phyloP scores from a whole-genome alignment of 2,113 vertebrate species.

The Sapajus apella region DNA sequence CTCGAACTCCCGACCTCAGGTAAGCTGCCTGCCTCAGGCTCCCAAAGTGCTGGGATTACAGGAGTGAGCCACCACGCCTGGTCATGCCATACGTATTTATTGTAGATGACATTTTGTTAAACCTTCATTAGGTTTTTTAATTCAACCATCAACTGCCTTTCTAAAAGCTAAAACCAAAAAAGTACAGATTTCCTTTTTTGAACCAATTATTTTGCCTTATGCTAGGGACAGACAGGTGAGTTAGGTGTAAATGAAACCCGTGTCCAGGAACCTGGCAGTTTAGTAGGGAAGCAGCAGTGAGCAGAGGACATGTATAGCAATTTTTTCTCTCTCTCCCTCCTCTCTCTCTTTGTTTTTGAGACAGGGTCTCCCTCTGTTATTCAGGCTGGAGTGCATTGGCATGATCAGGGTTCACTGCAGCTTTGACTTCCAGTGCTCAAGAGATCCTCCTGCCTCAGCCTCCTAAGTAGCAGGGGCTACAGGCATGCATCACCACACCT shows the following conservation, averaged over 20 bases:
- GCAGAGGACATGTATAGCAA: background rate
- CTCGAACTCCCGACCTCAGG: no score
- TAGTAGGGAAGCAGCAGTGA: background rate
- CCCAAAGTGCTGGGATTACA: no score
- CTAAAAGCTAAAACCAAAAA: background rate
- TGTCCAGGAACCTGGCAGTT: background rate
- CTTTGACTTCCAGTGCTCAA: no score
- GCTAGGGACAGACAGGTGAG: background rate
- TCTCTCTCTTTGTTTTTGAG: no score
- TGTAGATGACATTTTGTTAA: background rate
- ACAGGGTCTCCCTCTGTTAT: no score
- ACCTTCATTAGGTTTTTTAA: background rate
- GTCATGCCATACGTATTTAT: background rate
- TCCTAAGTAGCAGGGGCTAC: no score
- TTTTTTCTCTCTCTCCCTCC: no score
- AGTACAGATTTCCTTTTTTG: background rate
- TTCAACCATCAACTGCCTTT: background rate
- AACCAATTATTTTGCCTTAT: background rate
- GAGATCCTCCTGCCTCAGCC: no score
- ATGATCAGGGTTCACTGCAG: no score
- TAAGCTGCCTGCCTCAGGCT: no score
- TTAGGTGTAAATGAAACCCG: background rate
- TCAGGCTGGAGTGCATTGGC: no score
- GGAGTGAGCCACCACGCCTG: accelerated
- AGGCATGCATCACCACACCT: no score